Conservation (phyloP, 1,140 invertebrate genomes). For the Drosophila sp. region DNA sequence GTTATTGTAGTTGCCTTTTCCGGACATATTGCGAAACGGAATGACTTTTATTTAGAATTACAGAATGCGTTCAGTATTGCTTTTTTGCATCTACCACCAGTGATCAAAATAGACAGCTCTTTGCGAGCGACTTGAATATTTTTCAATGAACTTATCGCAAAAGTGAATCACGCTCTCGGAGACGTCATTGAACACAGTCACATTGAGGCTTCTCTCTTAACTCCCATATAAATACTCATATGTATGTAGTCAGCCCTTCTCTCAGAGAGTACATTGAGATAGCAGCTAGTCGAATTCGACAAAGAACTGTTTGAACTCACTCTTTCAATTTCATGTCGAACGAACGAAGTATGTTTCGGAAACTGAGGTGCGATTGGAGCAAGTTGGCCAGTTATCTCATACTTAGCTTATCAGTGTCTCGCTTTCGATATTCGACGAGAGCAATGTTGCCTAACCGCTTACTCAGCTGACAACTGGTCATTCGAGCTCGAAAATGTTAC, state of each 20-base stretch:
- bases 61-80: neutral
- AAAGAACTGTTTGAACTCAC: neutral
- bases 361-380: slow-evolving; percentile 40
- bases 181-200: slow-evolving; percentile 22
- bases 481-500: slow-evolving; percentile 23
- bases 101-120: slow-evolving; percentile 30
- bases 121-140: slow-evolving; percentile 10
- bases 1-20: slow-evolving; percentile 67
- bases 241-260: slow-evolving; percentile 47
- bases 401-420: slow-evolving; percentile 23
- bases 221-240: slow-evolving; percentile 12
- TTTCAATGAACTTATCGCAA: slow-evolving; percentile 27
- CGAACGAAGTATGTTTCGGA: slow-evolving; percentile 2
- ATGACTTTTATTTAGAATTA: slow-evolving; percentile 18
- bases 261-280: slow-evolving; percentile 23
- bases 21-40: slow-evolving; percentile 62
- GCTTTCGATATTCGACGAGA: slow-evolving; percentile 23
- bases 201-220: slow-evolving; percentile 22
- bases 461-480: slow-evolving; percentile 9
- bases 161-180: slow-evolving; percentile 40
- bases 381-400: slow-evolving; percentile 26
- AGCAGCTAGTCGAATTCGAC: slow-evolving; percentile 12
- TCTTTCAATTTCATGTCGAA: slow-evolving; percentile 19
- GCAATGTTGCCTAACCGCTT: slow-evolving; percentile 13
- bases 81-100: slow-evolving; percentile 17